phyloP scores from a whole-genome alignment of 2,113 vertebrate species.

The Aphyosemion australe region DNA sequence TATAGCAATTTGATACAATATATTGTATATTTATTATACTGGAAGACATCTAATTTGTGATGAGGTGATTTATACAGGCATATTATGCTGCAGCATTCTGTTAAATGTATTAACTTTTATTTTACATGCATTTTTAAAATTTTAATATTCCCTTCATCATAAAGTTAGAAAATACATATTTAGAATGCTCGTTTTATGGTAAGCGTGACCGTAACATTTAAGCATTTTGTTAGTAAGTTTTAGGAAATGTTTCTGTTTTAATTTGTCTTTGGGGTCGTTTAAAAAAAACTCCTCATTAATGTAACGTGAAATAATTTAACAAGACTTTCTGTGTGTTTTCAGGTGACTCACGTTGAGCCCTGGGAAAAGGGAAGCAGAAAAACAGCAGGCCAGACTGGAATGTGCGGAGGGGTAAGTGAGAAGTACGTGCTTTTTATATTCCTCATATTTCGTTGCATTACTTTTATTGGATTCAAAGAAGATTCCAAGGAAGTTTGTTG shows the following conservation, averaged over 20 bases:
- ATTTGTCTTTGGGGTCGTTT: too few species aligned
- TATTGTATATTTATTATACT: too few species aligned
- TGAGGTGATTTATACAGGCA: too few species aligned
- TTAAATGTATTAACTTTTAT: neutral
- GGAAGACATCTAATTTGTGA: too few species aligned
- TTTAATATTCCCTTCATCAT: neutral
- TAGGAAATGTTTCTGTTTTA: too few species aligned
- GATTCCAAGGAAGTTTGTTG: neutral
- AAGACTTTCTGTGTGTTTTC: neutral
- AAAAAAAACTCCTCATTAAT: too few species aligned
- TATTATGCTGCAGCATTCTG: neutral
- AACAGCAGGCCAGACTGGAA: constrained; percentile 98
- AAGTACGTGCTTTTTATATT: constrained; percentile 95
- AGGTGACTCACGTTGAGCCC: constrained; percentile 95
- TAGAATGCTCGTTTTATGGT: too few species aligned
- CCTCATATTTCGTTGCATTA: constrained; percentile 41
- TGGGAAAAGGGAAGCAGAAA: constrained; percentile 99
- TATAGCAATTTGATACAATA: too few species aligned
- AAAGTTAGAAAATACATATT: neutral
- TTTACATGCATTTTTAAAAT: neutral
- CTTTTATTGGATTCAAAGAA: neutral
- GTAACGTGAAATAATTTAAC: neutral
- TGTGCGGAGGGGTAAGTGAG: constrained; percentile 99
- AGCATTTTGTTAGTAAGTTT: too few species aligned
- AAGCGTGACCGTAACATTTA: too few species aligned